phyloP scores from a whole-genome alignment of 1,140 invertebrate species.

The Plectrocnemia conspersa region DNA sequence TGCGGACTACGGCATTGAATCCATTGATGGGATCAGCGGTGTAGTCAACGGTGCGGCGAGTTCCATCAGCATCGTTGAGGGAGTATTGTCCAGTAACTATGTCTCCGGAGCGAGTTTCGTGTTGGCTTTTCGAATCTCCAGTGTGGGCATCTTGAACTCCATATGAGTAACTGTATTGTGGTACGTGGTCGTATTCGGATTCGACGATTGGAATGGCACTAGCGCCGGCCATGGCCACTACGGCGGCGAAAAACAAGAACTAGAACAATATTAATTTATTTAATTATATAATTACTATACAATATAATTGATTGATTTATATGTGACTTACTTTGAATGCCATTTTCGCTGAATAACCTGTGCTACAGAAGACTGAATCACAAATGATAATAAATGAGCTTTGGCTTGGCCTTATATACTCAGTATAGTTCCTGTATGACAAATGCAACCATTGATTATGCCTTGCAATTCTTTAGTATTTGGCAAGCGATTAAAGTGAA shows the following conservation, averaged over 20 bases:
- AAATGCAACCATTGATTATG: no score
- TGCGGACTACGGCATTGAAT: conserved; percentile 36
- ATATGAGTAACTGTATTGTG: conserved; percentile 59
- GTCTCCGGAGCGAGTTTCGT: conserved; percentile 58
- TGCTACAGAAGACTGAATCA: conserved; percentile 13
- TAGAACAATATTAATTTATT: conserved; percentile 39
- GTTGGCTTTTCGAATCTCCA: conserved; percentile 59
- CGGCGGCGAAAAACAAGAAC: conserved; percentile 40
- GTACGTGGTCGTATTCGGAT: conserved; percentile 41
- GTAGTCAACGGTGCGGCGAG: conserved; percentile 55
- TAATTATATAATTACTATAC: no score
- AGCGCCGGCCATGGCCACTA: conserved; percentile 35
- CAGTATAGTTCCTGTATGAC: no score
- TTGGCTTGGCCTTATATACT: conserved; percentile 22
- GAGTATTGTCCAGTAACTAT: conserved; percentile 57
- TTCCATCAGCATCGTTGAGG: conserved; percentile 56
- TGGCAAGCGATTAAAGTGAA: no score
- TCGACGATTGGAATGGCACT: conserved; percentile 33
- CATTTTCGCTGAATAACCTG: conserved; percentile 17
- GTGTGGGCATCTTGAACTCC: conserved; percentile 57
- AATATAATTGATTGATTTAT: no score
- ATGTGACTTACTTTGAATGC: conserved; percentile 27
- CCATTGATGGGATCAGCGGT: conserved; percentile 58
- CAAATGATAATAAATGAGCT: conserved; percentile 12
- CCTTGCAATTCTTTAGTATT: no score